Evolutionary conservation across 2,113 vertebrate species (phyloP).

Genomic region (Percina caprodes): DNA sequence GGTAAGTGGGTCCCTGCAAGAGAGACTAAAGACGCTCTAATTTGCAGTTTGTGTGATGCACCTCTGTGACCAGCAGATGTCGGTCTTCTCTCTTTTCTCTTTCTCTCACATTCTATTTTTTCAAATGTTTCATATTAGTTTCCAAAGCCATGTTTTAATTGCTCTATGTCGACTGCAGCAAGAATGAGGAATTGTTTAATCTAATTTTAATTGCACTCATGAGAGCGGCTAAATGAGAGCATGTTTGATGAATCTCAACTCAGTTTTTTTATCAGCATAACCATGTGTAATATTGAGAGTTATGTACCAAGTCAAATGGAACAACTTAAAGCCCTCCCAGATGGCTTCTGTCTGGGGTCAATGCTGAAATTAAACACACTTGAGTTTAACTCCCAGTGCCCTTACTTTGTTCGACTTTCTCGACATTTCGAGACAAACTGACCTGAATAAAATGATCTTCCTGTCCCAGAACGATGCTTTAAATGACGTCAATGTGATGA

Average conservation of each 20-base stretch:
- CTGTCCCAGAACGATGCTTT: conserved; percentile 3
- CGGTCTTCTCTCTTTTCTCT: conserved; percentile 1
- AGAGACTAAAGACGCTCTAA: too few species aligned
- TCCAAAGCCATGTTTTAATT: not conserved
- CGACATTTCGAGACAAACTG: conserved; percentile 8
- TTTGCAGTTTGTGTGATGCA: not conserved
- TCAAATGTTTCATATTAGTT: not conserved
- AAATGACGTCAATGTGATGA: conserved; percentile 17
- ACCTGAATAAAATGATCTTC: conserved; percentile 8
- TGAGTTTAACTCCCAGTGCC: not conserved
- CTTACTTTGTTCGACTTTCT: conserved; percentile 1
- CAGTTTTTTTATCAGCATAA: not conserved
- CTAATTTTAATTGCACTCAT: not conserved
- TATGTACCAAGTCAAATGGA: not conserved
- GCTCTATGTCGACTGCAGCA: not conserved
- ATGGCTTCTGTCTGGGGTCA: not conserved
- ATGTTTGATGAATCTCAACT: not conserved
- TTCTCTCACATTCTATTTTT: not conserved
- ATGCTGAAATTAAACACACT: not conserved
- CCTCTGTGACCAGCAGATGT: conserved; percentile 40
- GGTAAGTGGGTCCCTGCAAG: too few species aligned
- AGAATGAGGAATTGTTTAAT: conserved; percentile 23
- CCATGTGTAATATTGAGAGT: not conserved
- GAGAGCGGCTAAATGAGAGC: not conserved
- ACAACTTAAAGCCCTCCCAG: not conserved